Conservation (phyloP, 1,140 invertebrate species). For the Druon quercuslanigerum region DNA sequence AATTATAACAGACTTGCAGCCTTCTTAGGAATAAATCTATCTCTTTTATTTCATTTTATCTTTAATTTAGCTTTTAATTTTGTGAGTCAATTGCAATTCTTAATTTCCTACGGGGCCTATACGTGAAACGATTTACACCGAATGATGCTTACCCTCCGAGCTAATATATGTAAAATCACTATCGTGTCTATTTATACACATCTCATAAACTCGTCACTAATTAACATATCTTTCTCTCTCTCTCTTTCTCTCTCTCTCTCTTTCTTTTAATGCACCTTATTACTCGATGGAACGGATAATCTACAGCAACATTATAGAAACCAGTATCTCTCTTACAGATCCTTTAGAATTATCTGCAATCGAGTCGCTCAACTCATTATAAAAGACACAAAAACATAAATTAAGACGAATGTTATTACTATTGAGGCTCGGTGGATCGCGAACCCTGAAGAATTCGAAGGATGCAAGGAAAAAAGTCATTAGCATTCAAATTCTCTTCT, state of each 20-base stretch:
- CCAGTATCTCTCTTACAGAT: conserved; percentile 28
- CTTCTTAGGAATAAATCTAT: conserved; percentile 45
- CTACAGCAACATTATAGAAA: conserved; percentile 54
- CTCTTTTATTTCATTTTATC: conserved; percentile 36
- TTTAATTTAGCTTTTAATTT: conserved; percentile 24
- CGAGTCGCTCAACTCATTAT: conserved; percentile 22
- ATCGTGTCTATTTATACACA: conserved; percentile 68
- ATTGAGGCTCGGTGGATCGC: not conserved
- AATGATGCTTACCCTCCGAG: conserved; percentile 60
- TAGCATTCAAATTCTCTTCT: not conserved
- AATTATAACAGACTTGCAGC: conserved; percentile 43
- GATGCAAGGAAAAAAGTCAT: conserved; percentile 8
- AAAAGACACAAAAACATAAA: not conserved
- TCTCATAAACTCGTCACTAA: conserved; percentile 69
- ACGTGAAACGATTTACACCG: conserved; percentile 59
- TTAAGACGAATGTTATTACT: conserved; percentile 36
- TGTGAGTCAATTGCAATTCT: conserved; percentile 32
- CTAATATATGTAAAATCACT: conserved; percentile 68
- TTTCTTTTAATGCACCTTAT: conserved; percentile 42
- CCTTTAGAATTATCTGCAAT: conserved; percentile 31
- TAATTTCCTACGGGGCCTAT: conserved; percentile 52
- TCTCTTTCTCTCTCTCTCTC: conserved; percentile 56
- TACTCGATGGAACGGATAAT: conserved; percentile 69
- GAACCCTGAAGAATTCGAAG: not conserved
- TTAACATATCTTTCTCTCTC: conserved; percentile 64